These are phyloP conservation scores for Rhagologus leucostigma DNA, from an alignment of 2,113 vertebrate species.

Conservation along the genomic window DNA sequence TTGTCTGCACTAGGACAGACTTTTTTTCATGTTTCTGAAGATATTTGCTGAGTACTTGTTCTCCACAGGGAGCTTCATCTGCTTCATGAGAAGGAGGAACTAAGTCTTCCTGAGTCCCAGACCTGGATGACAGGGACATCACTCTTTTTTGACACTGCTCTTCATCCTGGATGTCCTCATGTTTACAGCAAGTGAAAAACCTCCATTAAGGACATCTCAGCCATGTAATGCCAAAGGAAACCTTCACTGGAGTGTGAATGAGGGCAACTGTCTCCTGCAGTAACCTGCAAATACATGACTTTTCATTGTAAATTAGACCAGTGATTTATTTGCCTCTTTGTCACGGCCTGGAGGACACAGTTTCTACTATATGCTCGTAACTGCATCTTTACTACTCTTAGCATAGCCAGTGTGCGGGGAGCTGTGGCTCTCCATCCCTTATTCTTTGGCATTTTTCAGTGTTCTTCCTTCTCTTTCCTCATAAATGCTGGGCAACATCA, in stretches of 20 bases:
- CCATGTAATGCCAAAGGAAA: not conserved
- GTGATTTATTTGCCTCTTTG: not conserved
- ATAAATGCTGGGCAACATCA: not conserved
- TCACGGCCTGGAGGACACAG: not conserved
- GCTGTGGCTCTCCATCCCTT: not conserved
- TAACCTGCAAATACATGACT: not conserved
- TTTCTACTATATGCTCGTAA: not conserved
- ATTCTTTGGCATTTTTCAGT: not conserved
- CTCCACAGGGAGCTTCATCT: not conserved
- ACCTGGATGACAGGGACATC: too few relatives aligned
- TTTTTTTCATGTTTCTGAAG: not conserved
- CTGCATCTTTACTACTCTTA: not conserved
- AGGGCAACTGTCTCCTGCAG: not conserved
- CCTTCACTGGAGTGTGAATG: not conserved
- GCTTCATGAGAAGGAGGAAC: not conserved
- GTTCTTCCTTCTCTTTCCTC: not conserved
- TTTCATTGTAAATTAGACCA: not conserved
- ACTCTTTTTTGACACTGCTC: not conserved
- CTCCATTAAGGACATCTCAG: not conserved
- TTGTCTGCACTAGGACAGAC: not conserved
- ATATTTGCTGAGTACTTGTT: not conserved
- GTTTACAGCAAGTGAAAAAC: not conserved
- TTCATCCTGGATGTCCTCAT: not conserved
- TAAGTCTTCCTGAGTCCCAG: not conserved
- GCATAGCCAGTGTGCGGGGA: rapidly evolving